Evolutionary conservation across 2,888 invertebrate genomes (phyloP).

Genomic region (Allolobophora icterica): DNA sequence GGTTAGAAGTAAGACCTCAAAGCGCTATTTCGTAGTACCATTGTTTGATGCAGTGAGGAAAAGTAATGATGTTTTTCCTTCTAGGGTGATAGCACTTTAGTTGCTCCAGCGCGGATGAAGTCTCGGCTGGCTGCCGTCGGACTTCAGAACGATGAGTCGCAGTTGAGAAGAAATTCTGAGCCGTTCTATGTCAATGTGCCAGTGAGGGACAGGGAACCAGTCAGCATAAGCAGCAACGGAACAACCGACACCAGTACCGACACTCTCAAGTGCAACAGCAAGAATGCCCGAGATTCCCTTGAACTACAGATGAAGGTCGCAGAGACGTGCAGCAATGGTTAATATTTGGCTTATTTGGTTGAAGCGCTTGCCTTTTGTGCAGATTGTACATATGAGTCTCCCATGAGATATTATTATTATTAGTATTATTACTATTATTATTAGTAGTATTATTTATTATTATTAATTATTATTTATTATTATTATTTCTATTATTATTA

Average conservation of each 20-base stretch:
- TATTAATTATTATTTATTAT: too few relatives aligned
- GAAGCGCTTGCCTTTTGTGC: too few relatives aligned
- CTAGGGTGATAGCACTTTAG: slow-evolving; percentile 15
- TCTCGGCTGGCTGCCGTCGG: neutral
- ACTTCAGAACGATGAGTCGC: neutral
- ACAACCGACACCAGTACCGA: neutral
- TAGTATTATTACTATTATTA: too few relatives aligned
- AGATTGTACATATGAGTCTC: too few relatives aligned
- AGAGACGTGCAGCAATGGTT: neutral
- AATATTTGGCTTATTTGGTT: neutral
- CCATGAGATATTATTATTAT: too few relatives aligned
- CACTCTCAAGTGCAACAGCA: neutral
- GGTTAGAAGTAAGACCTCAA: neutral
- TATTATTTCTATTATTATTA: too few relatives aligned
- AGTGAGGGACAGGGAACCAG: neutral
- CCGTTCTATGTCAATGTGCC: slow-evolving; percentile 61
- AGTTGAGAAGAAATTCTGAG: slow-evolving; percentile 51
- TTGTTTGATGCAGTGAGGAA: neutral
- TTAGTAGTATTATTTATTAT: too few relatives aligned
- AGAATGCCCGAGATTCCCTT: neutral
- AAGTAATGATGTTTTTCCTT: neutral
- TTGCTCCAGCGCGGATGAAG: neutral
- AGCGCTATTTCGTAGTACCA: neutral
- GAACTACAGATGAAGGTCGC: neutral
- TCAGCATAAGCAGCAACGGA: neutral